Evolutionary conservation across 1,140 invertebrate genomes (phyloP).

Genomic region (Hylaeus anthracinus): DNA sequence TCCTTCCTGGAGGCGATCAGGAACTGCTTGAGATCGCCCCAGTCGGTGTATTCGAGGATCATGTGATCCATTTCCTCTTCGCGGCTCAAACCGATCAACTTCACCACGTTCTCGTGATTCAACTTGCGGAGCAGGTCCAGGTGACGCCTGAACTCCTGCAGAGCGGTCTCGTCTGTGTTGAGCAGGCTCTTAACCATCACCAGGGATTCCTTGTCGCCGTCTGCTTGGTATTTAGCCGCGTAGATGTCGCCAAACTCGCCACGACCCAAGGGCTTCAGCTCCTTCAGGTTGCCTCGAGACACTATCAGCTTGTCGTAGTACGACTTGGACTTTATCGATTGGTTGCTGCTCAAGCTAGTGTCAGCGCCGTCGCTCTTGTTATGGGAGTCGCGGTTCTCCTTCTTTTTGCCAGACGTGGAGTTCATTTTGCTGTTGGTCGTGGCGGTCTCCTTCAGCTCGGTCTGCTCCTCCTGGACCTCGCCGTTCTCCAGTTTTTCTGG

Average conservation of each 20-base stretch:
- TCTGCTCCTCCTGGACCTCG: conserved; percentile 82
- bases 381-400: conserved; percentile 83
- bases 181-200: conserved; percentile 88
- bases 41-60: conserved; percentile 95
- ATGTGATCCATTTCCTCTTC: conserved; percentile 93
- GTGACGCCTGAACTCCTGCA: conserved; percentile 93
- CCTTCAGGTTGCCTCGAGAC: conserved; percentile 87
- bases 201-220: conserved; percentile 79
- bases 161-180: conserved; percentile 87
- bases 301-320: conserved; percentile 90
- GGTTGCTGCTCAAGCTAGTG: conserved; percentile 86
- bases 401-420: conserved; percentile 72
- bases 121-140: conserved; percentile 91
- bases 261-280: conserved; percentile 92
- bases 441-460: conserved; percentile 81
- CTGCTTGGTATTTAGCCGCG: conserved; percentile 83
- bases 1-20: conserved; percentile 90
- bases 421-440: conserved; percentile 72
- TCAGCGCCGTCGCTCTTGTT: conserved; percentile 91
- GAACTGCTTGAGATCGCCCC: conserved; percentile 97
- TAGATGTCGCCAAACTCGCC: conserved; percentile 96
- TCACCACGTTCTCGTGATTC: conserved; percentile 89
- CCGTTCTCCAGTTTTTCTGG: conserved; percentile 84
- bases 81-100: conserved; percentile 90
- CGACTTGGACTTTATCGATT: conserved; percentile 87